Evolutionary conservation across 1,140 invertebrate species (phyloP).

Genomic region (Penaeus vannamei): DNA sequence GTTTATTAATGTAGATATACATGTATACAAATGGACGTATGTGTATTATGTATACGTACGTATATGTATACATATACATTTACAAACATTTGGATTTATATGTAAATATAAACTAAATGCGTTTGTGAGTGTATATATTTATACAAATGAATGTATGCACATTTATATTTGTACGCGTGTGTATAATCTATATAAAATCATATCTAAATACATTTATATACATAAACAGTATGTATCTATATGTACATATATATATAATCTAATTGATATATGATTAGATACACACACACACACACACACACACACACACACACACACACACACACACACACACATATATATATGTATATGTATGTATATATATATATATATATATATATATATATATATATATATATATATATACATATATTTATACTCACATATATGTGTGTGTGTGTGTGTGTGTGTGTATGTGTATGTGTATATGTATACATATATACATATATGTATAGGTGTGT

Average conservation of each 20-base stretch:
- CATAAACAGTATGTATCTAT: too few species aligned
- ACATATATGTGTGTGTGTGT: too few species aligned
- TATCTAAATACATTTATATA: conserved; percentile 20
- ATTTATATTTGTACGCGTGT: not conserved
- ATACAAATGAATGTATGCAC: not conserved
- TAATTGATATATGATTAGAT: not conserved
- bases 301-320: too few species aligned
- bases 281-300: too few species aligned
- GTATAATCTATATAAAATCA: not conserved
- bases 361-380: too few species aligned
- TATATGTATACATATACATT: not conserved
- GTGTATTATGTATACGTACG: not conserved
- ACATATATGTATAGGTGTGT: too few species aligned
- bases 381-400: too few species aligned
- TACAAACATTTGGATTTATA: not conserved
- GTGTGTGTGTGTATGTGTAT: too few species aligned
- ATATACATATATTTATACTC: not conserved
- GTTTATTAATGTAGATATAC: conserved; percentile 4
- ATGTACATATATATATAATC: too few species aligned
- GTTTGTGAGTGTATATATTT: not conserved
- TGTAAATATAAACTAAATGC: not conserved
- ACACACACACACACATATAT: too few species aligned
- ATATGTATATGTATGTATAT: conserved; percentile 6
- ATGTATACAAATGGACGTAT: not conserved
- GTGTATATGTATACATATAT: too few species aligned